Evolutionary conservation across 2,888 invertebrate genomes (phyloP).

Genomic region (Xestia sexstrigata): DNA sequence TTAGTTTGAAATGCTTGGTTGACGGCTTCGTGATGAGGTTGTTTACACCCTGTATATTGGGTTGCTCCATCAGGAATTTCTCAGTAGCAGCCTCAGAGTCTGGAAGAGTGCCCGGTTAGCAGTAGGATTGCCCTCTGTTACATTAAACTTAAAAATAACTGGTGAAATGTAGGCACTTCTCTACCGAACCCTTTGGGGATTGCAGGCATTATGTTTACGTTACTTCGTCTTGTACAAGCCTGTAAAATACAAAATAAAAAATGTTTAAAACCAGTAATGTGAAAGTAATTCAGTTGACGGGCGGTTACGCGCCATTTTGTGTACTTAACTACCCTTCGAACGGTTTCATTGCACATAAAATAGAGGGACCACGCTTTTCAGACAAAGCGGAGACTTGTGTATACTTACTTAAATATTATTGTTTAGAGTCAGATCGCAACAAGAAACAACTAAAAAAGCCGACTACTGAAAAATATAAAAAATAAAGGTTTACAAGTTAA

Average conservation of each 20-base stretch:
- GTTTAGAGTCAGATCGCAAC: no score
- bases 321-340: constrained; percentile 50
- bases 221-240: constrained; percentile 1
- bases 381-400: neutral
- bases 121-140: neutral
- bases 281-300: constrained; percentile 53
- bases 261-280: constrained; percentile 41
- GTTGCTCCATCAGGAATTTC: neutral
- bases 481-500: no score
- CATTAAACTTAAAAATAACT: neutral
- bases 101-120: neutral
- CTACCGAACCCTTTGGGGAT: neutral
- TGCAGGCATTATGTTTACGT: neutral
- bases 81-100: neutral
- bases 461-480: no score
- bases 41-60: no score
- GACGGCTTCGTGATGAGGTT: no score
- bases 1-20: no score
- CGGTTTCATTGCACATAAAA: constrained; percentile 65
- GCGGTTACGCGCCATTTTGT: constrained; percentile 52
- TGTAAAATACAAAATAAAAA: constrained; percentile 37
- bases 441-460: no score
- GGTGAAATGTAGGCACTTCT: neutral
- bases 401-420: no score
- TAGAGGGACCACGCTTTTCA: constrained; percentile 25